Conservation (phyloP, 2,113 vertebrate genomes). For the Tricholaema leucomelas region DNA sequence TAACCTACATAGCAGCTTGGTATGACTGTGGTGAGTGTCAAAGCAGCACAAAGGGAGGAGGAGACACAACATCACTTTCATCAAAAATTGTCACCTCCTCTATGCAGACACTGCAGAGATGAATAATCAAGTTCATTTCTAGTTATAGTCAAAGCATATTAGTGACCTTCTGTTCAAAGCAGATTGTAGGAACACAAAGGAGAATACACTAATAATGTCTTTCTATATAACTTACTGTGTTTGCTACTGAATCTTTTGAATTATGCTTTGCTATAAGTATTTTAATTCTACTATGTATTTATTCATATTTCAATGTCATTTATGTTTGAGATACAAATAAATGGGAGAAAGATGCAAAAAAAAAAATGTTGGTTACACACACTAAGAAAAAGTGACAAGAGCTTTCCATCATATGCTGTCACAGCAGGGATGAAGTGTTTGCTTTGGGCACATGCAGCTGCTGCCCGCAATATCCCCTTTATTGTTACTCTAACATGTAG, state of each 20-base stretch:
- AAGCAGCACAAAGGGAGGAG: not conserved
- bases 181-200: not conserved
- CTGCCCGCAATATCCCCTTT: slow-evolving; percentile 21
- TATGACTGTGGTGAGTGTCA: not conserved
- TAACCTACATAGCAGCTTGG: not conserved
- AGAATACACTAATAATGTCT: not conserved
- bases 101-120: not conserved
- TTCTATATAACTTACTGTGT: not conserved
- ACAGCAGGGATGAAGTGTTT: not conserved
- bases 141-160: not conserved
- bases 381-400: not conserved
- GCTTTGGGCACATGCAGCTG: slow-evolving; percentile 1
- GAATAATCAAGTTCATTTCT: not conserved
- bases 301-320: not conserved
- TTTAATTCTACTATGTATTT: not conserved
- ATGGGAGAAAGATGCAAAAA: not conserved
- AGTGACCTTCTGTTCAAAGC: not conserved
- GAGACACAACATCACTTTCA: not conserved
- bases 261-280: not conserved
- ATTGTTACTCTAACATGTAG: not conserved
- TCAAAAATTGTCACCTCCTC: not conserved
- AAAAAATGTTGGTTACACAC: not conserved
- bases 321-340: not conserved
- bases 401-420: not conserved
- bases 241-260: not conserved